These are phyloP conservation scores for Argya squamiceps DNA, from an alignment of 2,797 vertebrate genomes.

Conservation along the genomic window DNA sequence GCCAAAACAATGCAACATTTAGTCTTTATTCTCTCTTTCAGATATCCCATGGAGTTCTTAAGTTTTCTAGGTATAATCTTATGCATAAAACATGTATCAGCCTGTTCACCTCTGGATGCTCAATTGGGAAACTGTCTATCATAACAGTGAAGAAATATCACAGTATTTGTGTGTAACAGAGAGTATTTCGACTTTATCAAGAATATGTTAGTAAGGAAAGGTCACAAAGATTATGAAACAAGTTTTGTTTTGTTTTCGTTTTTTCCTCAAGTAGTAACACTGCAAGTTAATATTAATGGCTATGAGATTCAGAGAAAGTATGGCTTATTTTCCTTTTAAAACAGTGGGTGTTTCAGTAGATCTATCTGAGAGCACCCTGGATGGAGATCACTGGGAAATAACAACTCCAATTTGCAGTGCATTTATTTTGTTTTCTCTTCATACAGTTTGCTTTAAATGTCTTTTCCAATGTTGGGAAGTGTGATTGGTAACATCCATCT, in stretches of 20 bases:
- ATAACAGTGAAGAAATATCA: background rate
- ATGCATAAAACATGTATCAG: background rate
- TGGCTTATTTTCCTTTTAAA: background rate
- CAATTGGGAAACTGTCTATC: background rate
- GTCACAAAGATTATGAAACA: conserved; percentile 10
- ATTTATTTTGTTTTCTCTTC: background rate
- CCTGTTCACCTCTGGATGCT: background rate
- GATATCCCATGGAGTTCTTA: background rate
- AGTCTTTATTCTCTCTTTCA: background rate
- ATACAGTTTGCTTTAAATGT: background rate
- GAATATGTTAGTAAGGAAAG: conserved; percentile 8
- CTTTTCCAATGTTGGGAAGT: background rate
- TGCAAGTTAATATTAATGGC: background rate
- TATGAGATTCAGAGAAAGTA: background rate
- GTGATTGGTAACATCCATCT: background rate
- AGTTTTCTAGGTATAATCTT: background rate
- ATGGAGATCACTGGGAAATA: background rate
- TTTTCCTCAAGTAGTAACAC: background rate
- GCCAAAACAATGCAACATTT: background rate
- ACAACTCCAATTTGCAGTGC: background rate
- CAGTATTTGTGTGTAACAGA: background rate
- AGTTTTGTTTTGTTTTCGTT: background rate
- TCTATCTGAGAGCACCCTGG: background rate
- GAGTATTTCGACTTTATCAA: conserved; percentile 19
- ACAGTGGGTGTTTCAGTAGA: background rate